phyloP scores from a whole-genome alignment of 2,888 invertebrate genomes.

The Incurvaria masculella region DNA sequence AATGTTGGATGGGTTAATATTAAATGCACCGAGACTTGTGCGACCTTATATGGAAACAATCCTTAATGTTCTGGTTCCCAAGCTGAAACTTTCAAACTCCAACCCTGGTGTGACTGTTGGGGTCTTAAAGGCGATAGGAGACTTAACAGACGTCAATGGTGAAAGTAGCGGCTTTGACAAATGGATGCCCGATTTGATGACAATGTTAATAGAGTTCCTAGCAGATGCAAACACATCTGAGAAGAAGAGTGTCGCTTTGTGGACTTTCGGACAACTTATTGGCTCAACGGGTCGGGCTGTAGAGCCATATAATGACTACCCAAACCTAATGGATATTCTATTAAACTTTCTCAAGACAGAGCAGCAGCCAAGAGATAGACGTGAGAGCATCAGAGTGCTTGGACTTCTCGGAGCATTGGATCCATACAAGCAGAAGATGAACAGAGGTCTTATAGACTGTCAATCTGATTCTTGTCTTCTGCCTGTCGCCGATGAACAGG shows the following conservation, averaged over 20 bases:
- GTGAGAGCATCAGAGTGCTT: constrained; percentile 90
- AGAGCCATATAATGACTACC: constrained; percentile 92
- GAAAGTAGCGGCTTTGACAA: constrained; percentile 83
- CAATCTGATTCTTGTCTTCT: constrained; percentile 79
- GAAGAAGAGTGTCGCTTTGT: constrained; percentile 90
- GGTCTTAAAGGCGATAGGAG: constrained; percentile 90
- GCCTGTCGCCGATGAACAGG: constrained; percentile 68
- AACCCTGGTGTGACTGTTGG: constrained; percentile 90
- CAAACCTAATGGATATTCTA: constrained; percentile 85
- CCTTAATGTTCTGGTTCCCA: constrained; percentile 84
- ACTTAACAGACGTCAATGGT: constrained; percentile 88
- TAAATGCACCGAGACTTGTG: constrained; percentile 90
- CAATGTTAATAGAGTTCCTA: constrained; percentile 88
- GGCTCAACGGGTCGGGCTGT: constrained; percentile 96
- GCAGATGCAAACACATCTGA: constrained; percentile 92
- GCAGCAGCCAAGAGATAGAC: constrained; percentile 78
- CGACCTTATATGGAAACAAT: constrained; percentile 95
- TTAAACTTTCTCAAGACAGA: constrained; percentile 95
- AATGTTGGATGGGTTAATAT: constrained; percentile 92
- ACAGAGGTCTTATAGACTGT: constrained; percentile 87
- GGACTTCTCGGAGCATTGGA: constrained; percentile 96
- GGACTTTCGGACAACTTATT: constrained; percentile 94
- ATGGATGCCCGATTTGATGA: constrained; percentile 86
- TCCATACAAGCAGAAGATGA: constrained; percentile 97
- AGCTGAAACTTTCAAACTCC: constrained; percentile 82